phyloP scores from a whole-genome alignment of 2,888 invertebrate genomes.

The Sarcophaga caerulescens region DNA sequence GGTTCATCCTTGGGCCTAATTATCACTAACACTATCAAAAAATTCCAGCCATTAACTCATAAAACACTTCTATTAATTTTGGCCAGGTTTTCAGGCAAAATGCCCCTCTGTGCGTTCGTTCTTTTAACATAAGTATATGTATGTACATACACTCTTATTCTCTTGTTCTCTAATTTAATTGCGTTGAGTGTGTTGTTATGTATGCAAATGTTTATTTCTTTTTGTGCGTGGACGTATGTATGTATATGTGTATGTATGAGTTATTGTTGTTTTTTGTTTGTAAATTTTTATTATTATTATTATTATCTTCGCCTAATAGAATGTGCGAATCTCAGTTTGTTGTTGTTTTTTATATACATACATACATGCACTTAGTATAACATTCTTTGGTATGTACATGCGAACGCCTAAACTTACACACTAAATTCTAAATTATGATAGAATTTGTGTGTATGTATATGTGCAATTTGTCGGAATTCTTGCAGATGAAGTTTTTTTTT shows the following conservation, averaged over 20 bases:
- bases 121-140: too few relatives aligned
- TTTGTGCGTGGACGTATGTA: not conserved
- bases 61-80: too few relatives aligned
- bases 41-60: too few relatives aligned
- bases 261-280: conserved; percentile 22
- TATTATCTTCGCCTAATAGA: conserved; percentile 38
- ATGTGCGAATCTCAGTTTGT: conserved; percentile 55
- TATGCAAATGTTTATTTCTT: not conserved
- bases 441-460: not conserved
- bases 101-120: too few relatives aligned
- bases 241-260: not conserved
- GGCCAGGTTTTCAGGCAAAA: too few relatives aligned
- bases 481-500: conserved; percentile 50
- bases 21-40: too few relatives aligned
- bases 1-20: too few relatives aligned
- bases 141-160: too few relatives aligned
- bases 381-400: conserved; percentile 27
- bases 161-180: not conserved
- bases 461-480: conserved; percentile 13
- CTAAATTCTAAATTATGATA: not conserved
- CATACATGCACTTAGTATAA: conserved; percentile 45
- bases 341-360: conserved; percentile 6
- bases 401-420: not conserved
- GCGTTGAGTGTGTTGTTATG: not conserved
- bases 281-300: conserved; percentile 9